phyloP scores from a whole-genome alignment of 2,888 invertebrate genomes.

The Cataglyphis livida region DNA sequence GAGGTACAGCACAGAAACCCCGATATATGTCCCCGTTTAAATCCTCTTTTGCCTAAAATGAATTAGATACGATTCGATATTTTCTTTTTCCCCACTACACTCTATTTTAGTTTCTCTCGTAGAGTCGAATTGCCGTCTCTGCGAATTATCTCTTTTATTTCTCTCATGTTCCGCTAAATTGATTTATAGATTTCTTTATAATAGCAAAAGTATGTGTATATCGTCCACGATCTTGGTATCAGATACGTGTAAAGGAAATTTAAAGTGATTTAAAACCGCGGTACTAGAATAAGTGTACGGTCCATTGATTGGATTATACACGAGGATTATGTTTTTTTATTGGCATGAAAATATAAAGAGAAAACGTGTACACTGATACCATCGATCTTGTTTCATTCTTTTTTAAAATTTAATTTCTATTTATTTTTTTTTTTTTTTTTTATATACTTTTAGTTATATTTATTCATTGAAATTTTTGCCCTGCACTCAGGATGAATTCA shows the following conservation, averaged over 20 bases:
- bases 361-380: slow-evolving; percentile 1
- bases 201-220: slow-evolving; percentile 8
- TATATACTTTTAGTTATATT: slow-evolving; percentile 5
- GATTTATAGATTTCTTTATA: slow-evolving; percentile 3
- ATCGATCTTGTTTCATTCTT: neutral
- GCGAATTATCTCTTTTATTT: slow-evolving; percentile 43
- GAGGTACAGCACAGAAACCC: slow-evolving; percentile 81
- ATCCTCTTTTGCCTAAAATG: slow-evolving; percentile 1
- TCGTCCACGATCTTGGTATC: slow-evolving; percentile 25
- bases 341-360: slow-evolving; percentile 16
- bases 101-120: neutral
- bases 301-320: slow-evolving; percentile 30
- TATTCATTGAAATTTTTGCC: slow-evolving; percentile 17
- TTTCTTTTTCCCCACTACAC: slow-evolving; percentile 30
- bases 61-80: slow-evolving; percentile 25
- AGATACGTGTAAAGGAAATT: slow-evolving; percentile 34
- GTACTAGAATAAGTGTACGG: neutral
- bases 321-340: neutral
- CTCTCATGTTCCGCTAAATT: slow-evolving; percentile 41
- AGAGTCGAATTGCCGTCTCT: neutral
- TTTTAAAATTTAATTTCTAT: slow-evolving; percentile 5
- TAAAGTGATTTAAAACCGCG: slow-evolving; percentile 11
- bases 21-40: slow-evolving; percentile 45
- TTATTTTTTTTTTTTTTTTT: neutral
- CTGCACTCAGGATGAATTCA: slow-evolving; percentile 60